Base-by-base conservation (phyloP, 2,113 vertebrate species). In the Coreoperca whiteheadi region DNA sequence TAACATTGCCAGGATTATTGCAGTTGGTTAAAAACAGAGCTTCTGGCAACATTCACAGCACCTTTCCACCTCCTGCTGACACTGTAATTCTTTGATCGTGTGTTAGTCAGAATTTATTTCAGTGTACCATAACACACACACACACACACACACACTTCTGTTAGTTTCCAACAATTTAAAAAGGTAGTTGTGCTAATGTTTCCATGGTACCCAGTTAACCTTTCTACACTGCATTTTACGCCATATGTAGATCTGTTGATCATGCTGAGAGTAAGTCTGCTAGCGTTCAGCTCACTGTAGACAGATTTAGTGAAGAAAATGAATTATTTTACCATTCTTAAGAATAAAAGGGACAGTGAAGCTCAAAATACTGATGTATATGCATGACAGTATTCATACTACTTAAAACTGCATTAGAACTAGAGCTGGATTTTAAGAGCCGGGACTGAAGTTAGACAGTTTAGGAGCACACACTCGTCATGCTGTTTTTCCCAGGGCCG, bases 401-500 rank as follows among this genome's bases (percentile, higher is more conserved):
- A 63, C 25, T 54, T 39, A 43, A 73, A 61, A 63, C 41, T 50
- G 32, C 30, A 69, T 74, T 46, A 6, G 43, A 69, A 50, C 37
- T 2, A 20, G 4, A 61, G 39, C 8, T 12, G n/a, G 16, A 53
- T 69, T 74, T 65, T 10, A 64, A 71, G 54, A 66, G 50, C 39
- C 12, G 48, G n/a, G 37, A 48, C 43, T 79, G 34, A 69, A n/a
- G 87, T 73, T 63, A 61, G 77, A 54, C 8, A 30, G 32, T 83
- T 87, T 74, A 74, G 61, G 46, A 88, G 83, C 79, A 83, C 65
- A 70, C 63, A 65, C 74, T 75, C 64, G 61, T 70, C 37, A 37
- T 41, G 67, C 57, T 76, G 74, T 77, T 82, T 74, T 93, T 94
- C 82, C 85, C 76, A 82, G 78, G 82, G 83, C 77, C 39, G 32